These are phyloP conservation scores for Mustelus asterias DNA, from an alignment of 2,113 vertebrate species.

Conservation along the genomic window DNA sequence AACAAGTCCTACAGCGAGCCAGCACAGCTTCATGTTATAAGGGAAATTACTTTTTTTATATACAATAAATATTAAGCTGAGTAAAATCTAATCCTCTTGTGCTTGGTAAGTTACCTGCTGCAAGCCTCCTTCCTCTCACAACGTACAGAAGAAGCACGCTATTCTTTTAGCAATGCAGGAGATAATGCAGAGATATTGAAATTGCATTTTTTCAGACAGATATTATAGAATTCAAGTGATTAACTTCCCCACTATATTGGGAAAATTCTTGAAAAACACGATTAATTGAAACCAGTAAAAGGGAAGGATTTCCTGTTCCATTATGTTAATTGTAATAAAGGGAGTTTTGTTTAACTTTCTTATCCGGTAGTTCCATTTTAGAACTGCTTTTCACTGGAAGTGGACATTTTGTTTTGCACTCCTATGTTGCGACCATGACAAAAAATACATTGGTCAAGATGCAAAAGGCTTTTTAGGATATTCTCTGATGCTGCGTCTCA, in stretches of 20 bases:
- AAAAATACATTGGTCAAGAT: background rate
- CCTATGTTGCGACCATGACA: background rate
- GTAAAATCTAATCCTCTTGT: constrained; percentile 14
- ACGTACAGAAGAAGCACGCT: background rate
- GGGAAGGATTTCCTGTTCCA: background rate
- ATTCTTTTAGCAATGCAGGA: background rate
- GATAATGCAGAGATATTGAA: background rate
- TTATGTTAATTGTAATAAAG: background rate
- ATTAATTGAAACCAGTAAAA: background rate
- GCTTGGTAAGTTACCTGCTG: background rate
- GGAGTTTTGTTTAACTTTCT: background rate
- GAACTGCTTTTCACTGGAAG: background rate
- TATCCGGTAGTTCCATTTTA: background rate
- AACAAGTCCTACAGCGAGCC: background rate
- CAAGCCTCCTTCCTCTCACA: too few species aligned
- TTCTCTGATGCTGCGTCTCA: background rate
- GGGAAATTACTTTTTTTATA: constrained; percentile 15
- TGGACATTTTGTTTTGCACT: background rate
- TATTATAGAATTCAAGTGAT: background rate
- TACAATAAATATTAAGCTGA: constrained; percentile 26
- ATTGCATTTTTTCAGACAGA: background rate
- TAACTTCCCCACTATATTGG: background rate
- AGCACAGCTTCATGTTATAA: background rate
- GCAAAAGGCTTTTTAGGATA: background rate
- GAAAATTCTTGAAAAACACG: background rate